These are phyloP conservation scores for Euschistus heros DNA, from an alignment of 1,140 invertebrate genomes.

Conservation along the genomic window DNA sequence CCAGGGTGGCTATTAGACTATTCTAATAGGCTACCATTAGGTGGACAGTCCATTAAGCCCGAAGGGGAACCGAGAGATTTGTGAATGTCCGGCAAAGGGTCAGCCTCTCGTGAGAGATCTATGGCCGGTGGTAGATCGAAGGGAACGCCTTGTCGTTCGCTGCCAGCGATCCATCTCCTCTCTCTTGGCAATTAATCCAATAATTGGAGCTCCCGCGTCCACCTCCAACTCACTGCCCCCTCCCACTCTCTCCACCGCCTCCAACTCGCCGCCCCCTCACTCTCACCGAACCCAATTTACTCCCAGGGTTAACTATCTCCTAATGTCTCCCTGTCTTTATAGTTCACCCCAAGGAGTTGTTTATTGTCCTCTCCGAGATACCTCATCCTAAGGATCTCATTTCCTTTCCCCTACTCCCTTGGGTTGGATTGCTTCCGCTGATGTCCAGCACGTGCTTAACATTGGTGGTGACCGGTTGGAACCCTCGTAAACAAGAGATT, in stretches of 20 bases:
- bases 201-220: neutral
- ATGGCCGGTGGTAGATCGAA: neutral
- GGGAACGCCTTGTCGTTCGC: neutral
- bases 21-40: constrained; percentile 1
- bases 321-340: constrained; percentile 6
- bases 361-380: neutral
- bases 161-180: neutral
- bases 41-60: neutral
- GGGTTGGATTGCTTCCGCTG: neutral
- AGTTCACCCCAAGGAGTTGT: constrained; percentile 8
- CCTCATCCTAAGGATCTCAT: neutral
- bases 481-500: too few relatives aligned
- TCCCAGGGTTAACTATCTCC: constrained; percentile 3
- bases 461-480: too few relatives aligned
- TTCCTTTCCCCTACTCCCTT: neutral
- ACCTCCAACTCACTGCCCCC: neutral
- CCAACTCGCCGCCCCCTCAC: neutral
- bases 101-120: neutral
- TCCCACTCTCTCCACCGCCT: neutral
- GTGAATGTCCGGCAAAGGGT: constrained; percentile 9
- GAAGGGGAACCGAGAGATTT: neutral
- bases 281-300: constrained; percentile 7
- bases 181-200: neutral
- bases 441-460: neutral
- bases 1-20: neutral